Evolutionary conservation across 2,888 invertebrate genomes (phyloP).

Genomic region (Apamea crenata): DNA sequence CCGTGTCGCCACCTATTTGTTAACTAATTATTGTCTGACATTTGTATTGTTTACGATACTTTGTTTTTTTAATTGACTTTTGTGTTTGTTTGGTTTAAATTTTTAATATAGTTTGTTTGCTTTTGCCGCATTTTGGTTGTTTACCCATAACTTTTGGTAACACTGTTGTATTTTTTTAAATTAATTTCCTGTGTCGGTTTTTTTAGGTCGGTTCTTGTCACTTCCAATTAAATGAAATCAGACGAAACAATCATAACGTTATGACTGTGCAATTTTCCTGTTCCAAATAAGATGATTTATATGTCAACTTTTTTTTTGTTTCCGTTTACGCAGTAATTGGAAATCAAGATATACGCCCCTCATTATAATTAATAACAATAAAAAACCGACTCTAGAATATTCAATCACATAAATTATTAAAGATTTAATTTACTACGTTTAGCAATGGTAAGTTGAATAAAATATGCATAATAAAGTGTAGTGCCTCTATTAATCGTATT

Average conservation of each 20-base stretch:
- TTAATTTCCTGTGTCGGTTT: not conserved
- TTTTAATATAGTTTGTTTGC: not conserved
- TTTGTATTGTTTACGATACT: constrained; percentile 52
- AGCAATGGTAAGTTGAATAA: constrained; percentile 41
- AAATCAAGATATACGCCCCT: constrained; percentile 30
- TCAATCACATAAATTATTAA: constrained; percentile 43
- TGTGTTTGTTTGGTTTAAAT: constrained; percentile 16
- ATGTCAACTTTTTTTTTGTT: constrained; percentile 21
- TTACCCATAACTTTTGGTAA: not conserved
- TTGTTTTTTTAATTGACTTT: constrained; percentile 37
- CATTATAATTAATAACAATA: constrained; percentile 42
- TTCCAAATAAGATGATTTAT: constrained; percentile 41
- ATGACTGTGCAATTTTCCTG: constrained; percentile 37
- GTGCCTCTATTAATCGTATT: constrained; percentile 62
- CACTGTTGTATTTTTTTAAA: not conserved
- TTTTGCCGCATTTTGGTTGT: not conserved
- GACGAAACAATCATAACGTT: constrained; percentile 23
- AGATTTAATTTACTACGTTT: constrained; percentile 49
- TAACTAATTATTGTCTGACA: constrained; percentile 72
- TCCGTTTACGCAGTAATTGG: constrained; percentile 25
- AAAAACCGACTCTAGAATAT: constrained; percentile 32
- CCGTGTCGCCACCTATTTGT: constrained; percentile 73
- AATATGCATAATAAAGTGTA: constrained; percentile 57
- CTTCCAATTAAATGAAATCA: not conserved
- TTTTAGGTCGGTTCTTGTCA: not conserved